phyloP scores from a whole-genome alignment of 2,888 invertebrate species.

The Salpingus planirostris region DNA sequence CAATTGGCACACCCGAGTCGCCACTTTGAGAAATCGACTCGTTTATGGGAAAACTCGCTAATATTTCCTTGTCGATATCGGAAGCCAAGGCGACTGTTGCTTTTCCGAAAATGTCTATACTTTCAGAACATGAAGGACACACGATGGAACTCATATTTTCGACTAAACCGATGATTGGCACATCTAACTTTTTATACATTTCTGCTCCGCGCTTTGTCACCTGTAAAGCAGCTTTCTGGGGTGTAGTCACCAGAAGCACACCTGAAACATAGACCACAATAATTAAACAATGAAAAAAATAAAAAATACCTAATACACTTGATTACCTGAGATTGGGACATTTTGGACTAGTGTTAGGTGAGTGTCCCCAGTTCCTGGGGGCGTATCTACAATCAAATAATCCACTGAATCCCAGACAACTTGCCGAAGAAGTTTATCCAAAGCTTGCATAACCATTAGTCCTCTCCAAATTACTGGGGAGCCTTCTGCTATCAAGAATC shows the following conservation, averaged over 20 bases:
- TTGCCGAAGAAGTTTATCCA: conserved; percentile 74
- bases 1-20: conserved; percentile 68
- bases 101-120: conserved; percentile 64
- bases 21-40: conserved; percentile 58
- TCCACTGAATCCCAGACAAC: conserved; percentile 87
- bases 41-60: conserved; percentile 67
- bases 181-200: conserved; percentile 77
- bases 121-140: conserved; percentile 69
- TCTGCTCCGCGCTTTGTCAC: conserved; percentile 67
- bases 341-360: conserved; percentile 87
- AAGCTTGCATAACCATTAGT: conserved; percentile 91
- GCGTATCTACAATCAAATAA: conserved; percentile 86
- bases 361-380: conserved; percentile 95
- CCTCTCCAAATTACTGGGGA: conserved; percentile 92
- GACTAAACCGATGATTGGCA: conserved; percentile 79
- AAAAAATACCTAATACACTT: too few species aligned
- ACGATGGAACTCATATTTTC: conserved; percentile 82
- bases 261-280: conserved; percentile 5
- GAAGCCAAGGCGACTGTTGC: conserved; percentile 53
- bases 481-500: conserved; percentile 75
- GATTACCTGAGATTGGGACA: conserved; percentile 69
- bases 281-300: not conserved
- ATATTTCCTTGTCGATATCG: conserved; percentile 56
- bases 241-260: conserved; percentile 69
- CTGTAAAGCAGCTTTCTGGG: conserved; percentile 79